Evolutionary conservation across 2,113 vertebrate species (phyloP), one percentile per base, ranked within the genome.

Genomic region (Trematocara macrostoma): DNA sequence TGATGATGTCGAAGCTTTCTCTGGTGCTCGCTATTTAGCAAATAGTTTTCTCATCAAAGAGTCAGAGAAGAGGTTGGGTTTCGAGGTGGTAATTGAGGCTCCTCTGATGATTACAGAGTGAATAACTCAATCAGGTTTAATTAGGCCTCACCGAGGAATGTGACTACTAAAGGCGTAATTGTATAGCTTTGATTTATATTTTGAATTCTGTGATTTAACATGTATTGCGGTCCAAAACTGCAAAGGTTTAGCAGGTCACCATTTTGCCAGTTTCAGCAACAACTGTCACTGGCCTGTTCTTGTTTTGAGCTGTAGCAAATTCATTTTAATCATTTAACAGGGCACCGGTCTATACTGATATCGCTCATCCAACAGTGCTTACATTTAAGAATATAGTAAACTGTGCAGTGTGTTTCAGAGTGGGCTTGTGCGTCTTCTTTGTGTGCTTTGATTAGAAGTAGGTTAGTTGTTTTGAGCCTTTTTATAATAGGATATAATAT

Each of bases 31-130:
- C 51, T 35, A 61, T 84, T 74, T 82, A 82, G 78, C 74, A 89
- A 93, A 93, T 76, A 87, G 53, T 90, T 93, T 79, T 29, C 84
- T 49, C 69, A 71, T 83, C 64, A 86, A 79, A 84, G 59, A 83
- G 16, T 49, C 45, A 61, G 23, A 82, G 81, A 79, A 38, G 74
- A 86, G 78, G 61, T 81, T 71, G 47, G 35, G 7, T 61, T 83
- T 82, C 2, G 61, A 88, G 85, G 78, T 85, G 80, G 90, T 89
- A 87, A 91, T 52, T 88, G 45, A 88, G 88, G 78, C 74, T 87
- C 57, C 42, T 82, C 38, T 78, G 83, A 89, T 84, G 79, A 76
- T 51, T 69, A 31, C 26, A 29, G 56, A 80, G 74, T 34, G 71
- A 86, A 79, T 57, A 59, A 61, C 64, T 84, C 51, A 87, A 59